These are phyloP conservation scores for Hypselothyrea guttata DNA, from an alignment of 2,888 invertebrate species.

Conservation along the genomic window DNA sequence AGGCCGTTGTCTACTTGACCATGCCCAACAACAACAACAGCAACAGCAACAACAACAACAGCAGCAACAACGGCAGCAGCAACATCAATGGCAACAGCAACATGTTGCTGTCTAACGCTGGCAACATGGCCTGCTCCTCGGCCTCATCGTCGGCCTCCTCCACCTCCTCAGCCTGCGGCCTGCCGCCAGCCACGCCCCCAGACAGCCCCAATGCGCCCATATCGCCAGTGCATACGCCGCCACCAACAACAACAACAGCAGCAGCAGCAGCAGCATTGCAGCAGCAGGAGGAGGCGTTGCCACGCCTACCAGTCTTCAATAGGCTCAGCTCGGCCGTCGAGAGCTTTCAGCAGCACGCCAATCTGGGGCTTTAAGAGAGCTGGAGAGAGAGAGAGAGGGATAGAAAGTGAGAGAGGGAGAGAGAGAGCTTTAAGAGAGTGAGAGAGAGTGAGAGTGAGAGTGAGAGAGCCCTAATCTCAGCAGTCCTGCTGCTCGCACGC, in stretches of 20 bases:
- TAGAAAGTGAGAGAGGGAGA: not conserved
- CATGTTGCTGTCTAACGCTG: not conserved
- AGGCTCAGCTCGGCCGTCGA: slow-evolving; percentile 85
- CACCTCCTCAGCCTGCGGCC: slow-evolving; percentile 54
- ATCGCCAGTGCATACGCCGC: slow-evolving; percentile 81
- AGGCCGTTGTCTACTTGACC: slow-evolving; percentile 60
- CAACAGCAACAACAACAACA: not conserved
- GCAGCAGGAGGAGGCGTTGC: slow-evolving; percentile 69
- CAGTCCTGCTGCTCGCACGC: too few relatives aligned
- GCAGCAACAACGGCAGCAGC: not conserved
- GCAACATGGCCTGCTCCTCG: not conserved
- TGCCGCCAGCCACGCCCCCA: slow-evolving; percentile 78
- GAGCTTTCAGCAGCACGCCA: slow-evolving; percentile 60
- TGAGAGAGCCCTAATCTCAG: slow-evolving; percentile 5
- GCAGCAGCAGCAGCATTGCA: slow-evolving; percentile 75
- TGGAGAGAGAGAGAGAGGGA: slow-evolving; percentile 4
- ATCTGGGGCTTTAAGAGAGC: slow-evolving; percentile 75
- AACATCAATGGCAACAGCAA: slow-evolving; percentile 3
- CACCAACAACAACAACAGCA: slow-evolving; percentile 66
- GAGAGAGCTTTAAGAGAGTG: too few relatives aligned
- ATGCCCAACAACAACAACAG: slow-evolving; percentile 19
- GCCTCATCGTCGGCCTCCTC: slow-evolving; percentile 48
- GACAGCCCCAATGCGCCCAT: slow-evolving; percentile 81
- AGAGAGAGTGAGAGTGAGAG: slow-evolving; percentile 1
- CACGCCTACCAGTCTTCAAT: slow-evolving; percentile 91